Conservation (phyloP, 2,797 vertebrate species). For the Rachycentron canadum region DNA sequence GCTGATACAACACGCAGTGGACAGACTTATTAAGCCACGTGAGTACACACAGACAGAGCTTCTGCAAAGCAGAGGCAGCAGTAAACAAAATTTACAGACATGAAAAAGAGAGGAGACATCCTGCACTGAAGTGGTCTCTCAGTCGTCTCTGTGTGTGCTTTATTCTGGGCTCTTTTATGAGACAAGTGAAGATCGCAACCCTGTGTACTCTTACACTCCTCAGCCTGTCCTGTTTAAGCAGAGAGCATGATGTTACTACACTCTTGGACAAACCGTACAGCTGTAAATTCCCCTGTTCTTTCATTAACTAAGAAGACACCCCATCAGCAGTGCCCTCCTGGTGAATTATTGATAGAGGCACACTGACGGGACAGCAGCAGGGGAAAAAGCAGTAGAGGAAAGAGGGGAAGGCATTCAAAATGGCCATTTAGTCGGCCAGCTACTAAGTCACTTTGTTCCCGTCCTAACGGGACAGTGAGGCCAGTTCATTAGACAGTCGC, state of each 20-base stretch:
- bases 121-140: slow-evolving; percentile 37
- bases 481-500: slow-evolving; percentile 70
- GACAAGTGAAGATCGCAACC: slow-evolving; percentile 37
- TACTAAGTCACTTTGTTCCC: slow-evolving; percentile 70
- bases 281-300: slow-evolving; percentile 71
- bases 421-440: slow-evolving; percentile 68
- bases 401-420: slow-evolving; percentile 59
- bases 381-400: slow-evolving; percentile 25
- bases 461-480: slow-evolving; percentile 72
- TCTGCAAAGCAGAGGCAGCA: neutral
- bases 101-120: slow-evolving; percentile 44
- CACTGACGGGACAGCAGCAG: slow-evolving; percentile 51
- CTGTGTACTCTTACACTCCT: slow-evolving; percentile 29
- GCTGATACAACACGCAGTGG: slow-evolving; percentile 29
- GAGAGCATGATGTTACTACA: slow-evolving; percentile 35
- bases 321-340: slow-evolving; percentile 60
- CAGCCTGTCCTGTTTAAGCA: slow-evolving; percentile 41
- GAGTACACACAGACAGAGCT: slow-evolving; percentile 3
- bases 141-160: slow-evolving; percentile 41
- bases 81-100: slow-evolving; percentile 27
- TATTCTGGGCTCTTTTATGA: slow-evolving; percentile 59
- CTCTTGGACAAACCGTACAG: slow-evolving; percentile 32
- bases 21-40: slow-evolving; percentile 16
- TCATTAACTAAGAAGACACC: slow-evolving; percentile 80
- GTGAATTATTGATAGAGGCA: slow-evolving; percentile 81